A percentile compares a stretch with the other conserved stretches of the same genome.
Evolutionary conservation across 2,797 vertebrate species (phyloP).

Genomic region (Florisuga fusca): DNA sequence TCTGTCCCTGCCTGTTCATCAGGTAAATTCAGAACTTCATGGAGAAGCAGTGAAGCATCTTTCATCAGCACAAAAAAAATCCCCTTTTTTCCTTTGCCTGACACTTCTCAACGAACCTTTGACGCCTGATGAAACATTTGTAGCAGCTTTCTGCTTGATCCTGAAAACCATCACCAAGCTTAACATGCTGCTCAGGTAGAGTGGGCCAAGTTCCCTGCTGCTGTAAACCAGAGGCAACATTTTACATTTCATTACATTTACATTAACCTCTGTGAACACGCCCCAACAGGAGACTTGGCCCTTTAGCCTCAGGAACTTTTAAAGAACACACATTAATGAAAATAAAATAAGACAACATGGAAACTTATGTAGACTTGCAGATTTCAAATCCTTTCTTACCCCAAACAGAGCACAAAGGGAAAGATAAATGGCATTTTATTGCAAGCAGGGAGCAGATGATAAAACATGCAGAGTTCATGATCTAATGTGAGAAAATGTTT

Average conservation of each 20-base stretch:
- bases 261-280: neutral
- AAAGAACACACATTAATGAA: neutral
- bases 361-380: neutral
- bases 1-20: neutral
- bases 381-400: neutral
- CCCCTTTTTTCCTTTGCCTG: fast-evolving
- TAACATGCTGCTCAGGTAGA: neutral
- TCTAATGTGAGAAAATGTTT: slow-evolving; percentile 14
- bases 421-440: slow-evolving; percentile 3
- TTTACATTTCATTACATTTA: neutral
- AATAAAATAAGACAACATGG: neutral
- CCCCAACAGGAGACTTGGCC: neutral
- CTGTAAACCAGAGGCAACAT: neutral
- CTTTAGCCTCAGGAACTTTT: neutral
- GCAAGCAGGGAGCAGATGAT: neutral
- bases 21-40: neutral
- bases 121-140: neutral
- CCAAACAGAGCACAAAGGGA: neutral
- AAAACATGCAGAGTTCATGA: neutral
- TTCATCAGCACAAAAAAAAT: neutral
- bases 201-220: neutral
- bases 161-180: neutral
- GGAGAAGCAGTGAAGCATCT: neutral
- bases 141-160: neutral
- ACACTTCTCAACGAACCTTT: neutral